These are phyloP conservation scores for Danio albolineatus DNA, from an alignment of 2,797 vertebrate species.

Conservation along the genomic window DNA sequence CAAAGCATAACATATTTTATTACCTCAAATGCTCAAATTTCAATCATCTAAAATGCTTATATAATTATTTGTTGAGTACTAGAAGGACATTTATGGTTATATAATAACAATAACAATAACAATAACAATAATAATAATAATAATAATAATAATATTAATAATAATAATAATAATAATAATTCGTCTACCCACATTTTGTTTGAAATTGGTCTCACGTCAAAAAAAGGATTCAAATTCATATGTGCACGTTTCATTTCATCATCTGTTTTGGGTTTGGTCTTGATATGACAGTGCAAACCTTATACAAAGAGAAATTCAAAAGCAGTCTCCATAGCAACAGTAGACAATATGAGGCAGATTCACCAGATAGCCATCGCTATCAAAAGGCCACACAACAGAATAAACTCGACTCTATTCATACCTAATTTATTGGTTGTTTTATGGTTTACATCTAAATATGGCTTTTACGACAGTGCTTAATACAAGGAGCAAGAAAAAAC, in stretches of 20 bases:
- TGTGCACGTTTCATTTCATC: neutral
- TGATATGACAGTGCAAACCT: neutral
- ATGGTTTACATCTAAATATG: constrained; percentile 20
- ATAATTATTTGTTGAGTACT: neutral
- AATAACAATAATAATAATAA: neutral
- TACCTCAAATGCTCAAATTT: too few species aligned
- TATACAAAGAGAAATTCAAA: constrained; percentile 33
- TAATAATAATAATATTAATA: neutral
- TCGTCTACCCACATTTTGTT: neutral
- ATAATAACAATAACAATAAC: neutral
- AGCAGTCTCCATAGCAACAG: constrained; percentile 49
- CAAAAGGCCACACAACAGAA: constrained; percentile 35
- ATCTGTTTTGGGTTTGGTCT: neutral
- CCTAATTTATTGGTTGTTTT: constrained; percentile 29
- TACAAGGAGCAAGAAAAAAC: constrained; percentile 25
- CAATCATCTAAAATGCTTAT: neutral
- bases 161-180: neutral
- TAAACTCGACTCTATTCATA: constrained; percentile 23
- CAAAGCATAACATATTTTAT: neutral
- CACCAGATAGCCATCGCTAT: constrained; percentile 26
- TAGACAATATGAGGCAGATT: constrained; percentile 35
- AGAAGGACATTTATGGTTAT: neutral
- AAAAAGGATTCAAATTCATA: neutral
- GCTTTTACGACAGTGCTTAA: constrained; percentile 35
- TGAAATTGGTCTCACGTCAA: neutral